phyloP scores from a whole-genome alignment of 2,113 vertebrate species.

The Agapornis roseicollis region DNA sequence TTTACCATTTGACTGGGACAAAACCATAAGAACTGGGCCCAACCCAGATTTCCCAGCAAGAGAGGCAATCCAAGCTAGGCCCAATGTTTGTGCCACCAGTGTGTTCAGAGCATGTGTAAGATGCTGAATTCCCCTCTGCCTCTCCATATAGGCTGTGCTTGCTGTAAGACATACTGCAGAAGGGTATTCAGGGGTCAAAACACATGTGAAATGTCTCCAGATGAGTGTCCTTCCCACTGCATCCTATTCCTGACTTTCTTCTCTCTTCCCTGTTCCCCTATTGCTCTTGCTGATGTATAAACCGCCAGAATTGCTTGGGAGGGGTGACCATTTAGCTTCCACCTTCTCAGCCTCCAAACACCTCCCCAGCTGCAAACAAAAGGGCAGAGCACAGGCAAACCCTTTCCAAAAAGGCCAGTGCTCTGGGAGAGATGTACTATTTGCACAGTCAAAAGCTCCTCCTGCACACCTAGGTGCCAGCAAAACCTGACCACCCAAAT shows the following conservation, averaged over 20 bases:
- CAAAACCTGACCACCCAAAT: conserved; percentile 46
- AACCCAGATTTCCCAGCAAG: background rate
- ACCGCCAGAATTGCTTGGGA: background rate
- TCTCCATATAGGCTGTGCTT: background rate
- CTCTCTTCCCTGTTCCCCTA: background rate
- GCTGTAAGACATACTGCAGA: background rate
- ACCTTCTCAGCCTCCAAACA: background rate
- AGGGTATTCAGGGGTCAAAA: background rate
- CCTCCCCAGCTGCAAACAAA: background rate
- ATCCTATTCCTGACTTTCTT: background rate
- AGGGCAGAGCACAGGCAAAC: background rate
- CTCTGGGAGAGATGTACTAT: background rate
- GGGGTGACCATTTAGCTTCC: background rate
- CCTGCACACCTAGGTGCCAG: background rate
- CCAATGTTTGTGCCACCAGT: background rate
- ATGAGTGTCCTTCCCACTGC: background rate
- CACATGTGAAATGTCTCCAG: background rate
- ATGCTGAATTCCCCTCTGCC: background rate
- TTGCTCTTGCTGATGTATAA: background rate
- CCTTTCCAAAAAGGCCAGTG: background rate
- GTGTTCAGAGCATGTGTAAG: background rate
- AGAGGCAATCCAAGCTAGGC: background rate
- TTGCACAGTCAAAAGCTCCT: conserved; percentile 14
- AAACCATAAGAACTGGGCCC: background rate
- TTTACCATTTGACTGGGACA: background rate